These are phyloP conservation scores for Gonatopus flavifemur DNA, from an alignment of 1,140 invertebrate genomes.

Conservation along the genomic window DNA sequence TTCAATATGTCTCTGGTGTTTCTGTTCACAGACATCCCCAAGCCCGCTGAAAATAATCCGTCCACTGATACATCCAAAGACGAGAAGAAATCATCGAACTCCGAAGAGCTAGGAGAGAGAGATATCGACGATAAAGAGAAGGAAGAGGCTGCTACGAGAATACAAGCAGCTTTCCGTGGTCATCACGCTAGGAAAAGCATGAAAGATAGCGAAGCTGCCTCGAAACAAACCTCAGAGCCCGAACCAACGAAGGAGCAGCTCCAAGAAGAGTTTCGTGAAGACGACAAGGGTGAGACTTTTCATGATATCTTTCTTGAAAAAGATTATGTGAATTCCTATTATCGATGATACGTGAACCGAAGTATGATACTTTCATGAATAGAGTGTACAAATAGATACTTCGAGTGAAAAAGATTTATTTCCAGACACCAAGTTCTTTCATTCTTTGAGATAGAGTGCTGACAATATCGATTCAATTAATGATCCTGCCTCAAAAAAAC, in stretches of 20 bases:
- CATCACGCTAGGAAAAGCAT: slow-evolving; percentile 64
- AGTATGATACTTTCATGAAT: too few species aligned
- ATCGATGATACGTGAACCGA: too few species aligned
- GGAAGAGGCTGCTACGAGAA: slow-evolving; percentile 67
- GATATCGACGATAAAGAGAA: slow-evolving; percentile 38
- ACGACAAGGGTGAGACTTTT: slow-evolving; percentile 77
- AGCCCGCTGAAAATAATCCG: slow-evolving; percentile 21
- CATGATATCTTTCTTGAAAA: too few species aligned
- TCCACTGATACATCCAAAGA: slow-evolving; percentile 4
- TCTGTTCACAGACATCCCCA: slow-evolving; percentile 34
- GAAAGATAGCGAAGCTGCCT: slow-evolving; percentile 53
- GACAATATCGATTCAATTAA: too few species aligned
- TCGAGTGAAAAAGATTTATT: too few species aligned
- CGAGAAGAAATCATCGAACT: slow-evolving; percentile 3
- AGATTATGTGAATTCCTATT: not conserved
- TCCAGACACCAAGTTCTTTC: too few species aligned
- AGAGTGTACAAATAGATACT: too few species aligned
- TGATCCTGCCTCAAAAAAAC: too few species aligned
- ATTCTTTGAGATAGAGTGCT: too few species aligned
- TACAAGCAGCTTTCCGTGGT: slow-evolving; percentile 69
- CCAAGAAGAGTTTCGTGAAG: slow-evolving; percentile 73
- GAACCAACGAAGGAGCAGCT: slow-evolving; percentile 72
- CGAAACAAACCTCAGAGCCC: slow-evolving; percentile 50
- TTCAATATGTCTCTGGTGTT: too few species aligned
- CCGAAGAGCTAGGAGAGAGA: slow-evolving; percentile 25